phyloP scores from a whole-genome alignment of 2,797 vertebrate genomes.

The Dryobates pubescens region DNA sequence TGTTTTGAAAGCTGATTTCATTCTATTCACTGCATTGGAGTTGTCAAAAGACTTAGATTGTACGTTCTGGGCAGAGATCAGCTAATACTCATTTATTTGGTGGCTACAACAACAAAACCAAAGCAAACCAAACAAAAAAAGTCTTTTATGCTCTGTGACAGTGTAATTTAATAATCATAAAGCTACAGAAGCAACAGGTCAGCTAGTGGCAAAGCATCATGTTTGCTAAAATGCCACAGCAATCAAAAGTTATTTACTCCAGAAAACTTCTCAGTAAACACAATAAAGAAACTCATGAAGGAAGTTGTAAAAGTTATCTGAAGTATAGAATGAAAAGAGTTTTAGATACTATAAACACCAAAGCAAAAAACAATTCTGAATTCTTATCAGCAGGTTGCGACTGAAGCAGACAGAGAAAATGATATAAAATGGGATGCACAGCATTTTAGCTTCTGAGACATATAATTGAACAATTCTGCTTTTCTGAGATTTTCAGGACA shows the following conservation, averaged over 20 bases:
- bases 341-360: neutral
- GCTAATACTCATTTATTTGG: neutral
- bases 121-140: neutral
- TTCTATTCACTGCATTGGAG: neutral
- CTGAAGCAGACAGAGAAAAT: conserved; percentile 40
- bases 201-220: neutral
- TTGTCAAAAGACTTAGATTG: neutral
- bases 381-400: conserved; percentile 13
- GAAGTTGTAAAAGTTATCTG: neutral
- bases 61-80: neutral
- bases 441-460: conserved; percentile 39
- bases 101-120: neutral
- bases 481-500: conserved; percentile 30
- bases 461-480: neutral
- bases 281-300: neutral
- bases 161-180: neutral
- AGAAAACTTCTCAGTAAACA: neutral
- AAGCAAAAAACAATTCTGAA: conserved; percentile 25
- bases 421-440: neutral
- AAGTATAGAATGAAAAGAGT: neutral
- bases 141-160: neutral
- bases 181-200: neutral
- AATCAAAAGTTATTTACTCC: neutral
- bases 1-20: conserved; percentile 9
- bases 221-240: neutral